phyloP scores from a whole-genome alignment of 1,140 invertebrate species.

The Bombus terrestris region DNA sequence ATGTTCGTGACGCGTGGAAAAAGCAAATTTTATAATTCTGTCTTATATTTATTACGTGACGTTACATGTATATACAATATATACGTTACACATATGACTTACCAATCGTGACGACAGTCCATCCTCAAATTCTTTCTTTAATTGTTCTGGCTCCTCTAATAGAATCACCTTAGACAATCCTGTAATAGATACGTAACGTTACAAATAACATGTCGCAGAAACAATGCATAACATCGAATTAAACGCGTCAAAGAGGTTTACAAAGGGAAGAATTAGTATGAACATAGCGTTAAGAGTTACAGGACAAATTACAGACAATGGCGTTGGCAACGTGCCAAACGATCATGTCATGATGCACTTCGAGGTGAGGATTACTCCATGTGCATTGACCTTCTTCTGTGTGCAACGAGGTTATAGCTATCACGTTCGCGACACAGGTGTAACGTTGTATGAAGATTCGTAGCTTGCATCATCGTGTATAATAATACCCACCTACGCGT shows the following conservation, averaged over 20 bases:
- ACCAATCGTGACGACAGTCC: neutral
- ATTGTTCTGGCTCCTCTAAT: neutral
- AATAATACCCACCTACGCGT: neutral
- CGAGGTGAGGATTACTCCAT: constrained; percentile 64
- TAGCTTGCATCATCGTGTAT: constrained; percentile 23
- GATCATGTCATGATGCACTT: constrained; percentile 66
- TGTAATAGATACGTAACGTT: neutral
- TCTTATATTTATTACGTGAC: no score
- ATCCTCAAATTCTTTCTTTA: neutral
- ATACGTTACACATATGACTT: neutral
- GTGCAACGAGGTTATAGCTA: constrained; percentile 33
- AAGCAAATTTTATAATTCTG: neutral
- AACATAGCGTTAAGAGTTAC: constrained; percentile 55
- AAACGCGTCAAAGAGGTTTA: neutral
- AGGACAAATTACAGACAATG: constrained; percentile 62
- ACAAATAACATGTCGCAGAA: neutral
- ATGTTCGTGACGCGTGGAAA: neutral
- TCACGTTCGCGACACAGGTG: constrained; percentile 33
- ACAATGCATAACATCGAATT: neutral
- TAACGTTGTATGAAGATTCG: constrained; percentile 44
- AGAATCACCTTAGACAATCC: neutral
- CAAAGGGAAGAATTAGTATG: constrained; percentile 59
- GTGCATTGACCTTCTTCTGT: constrained; percentile 64
- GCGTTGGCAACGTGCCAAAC: constrained; percentile 69
- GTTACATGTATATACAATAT: no score